Conservation (phyloP, 2,888 invertebrate genomes). For the Alloplasta piceator region DNA sequence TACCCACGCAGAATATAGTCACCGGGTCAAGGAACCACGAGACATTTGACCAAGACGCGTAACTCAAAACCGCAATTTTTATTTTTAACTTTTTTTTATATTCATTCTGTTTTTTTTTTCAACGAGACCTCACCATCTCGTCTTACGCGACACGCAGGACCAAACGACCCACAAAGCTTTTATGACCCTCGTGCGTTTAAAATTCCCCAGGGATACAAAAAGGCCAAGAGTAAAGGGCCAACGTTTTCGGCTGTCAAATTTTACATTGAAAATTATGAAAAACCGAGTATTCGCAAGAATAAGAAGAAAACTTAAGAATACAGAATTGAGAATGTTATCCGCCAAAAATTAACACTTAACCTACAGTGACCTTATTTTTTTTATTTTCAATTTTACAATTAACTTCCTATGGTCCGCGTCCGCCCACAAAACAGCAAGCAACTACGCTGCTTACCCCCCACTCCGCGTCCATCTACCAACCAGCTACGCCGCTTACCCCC, state of each 20-base stretch:
- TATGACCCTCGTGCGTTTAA: slow-evolving; percentile 3
- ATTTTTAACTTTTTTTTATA: no score
- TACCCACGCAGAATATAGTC: not conserved
- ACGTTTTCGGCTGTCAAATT: slow-evolving; percentile 8
- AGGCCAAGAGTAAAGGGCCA: no score
- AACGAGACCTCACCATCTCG: slow-evolving; percentile 22
- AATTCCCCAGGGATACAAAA: no score
- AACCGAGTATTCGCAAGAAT: slow-evolving; percentile 3
- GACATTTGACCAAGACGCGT: slow-evolving; percentile 24
- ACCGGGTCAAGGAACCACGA: slow-evolving; percentile 43
- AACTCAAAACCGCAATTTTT: slow-evolving; percentile 45
- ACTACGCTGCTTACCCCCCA: no score
- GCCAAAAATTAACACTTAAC: no score
- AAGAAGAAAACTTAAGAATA: not conserved
- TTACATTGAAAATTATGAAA: slow-evolving; percentile 25
- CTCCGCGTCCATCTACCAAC: no score
- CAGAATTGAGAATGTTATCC: slow-evolving; percentile 6
- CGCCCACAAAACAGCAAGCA: no score
- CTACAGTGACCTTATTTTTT: no score
- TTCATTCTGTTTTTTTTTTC: no score
- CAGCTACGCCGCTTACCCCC: no score
- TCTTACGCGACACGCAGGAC: slow-evolving; percentile 30
- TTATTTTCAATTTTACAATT: no score
- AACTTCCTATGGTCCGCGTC: no score
- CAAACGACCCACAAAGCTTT: slow-evolving; percentile 20